Conservation (phyloP, 2,113 vertebrate genomes). For the Ageneiosus marmoratus region DNA sequence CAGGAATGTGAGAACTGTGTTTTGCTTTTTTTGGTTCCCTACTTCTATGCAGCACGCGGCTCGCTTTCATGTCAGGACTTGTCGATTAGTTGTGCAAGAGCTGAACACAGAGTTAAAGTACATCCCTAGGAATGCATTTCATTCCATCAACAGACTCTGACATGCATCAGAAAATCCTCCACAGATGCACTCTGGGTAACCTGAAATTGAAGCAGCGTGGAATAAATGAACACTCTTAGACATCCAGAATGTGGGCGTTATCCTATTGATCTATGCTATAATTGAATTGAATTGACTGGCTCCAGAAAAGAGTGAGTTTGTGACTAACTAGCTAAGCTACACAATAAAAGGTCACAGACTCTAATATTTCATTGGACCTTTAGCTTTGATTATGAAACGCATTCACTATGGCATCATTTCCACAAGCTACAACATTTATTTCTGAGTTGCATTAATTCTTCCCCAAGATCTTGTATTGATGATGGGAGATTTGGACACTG, state of each 20-base stretch:
- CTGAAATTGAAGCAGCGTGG: neutral
- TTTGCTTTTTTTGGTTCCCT: neutral
- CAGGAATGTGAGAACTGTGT: neutral
- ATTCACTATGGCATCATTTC: too few relatives aligned
- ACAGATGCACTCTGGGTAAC: neutral
- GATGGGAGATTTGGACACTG: too few relatives aligned
- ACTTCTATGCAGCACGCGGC: slow-evolving; percentile 52
- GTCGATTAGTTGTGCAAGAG: slow-evolving; percentile 62
- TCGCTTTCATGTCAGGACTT: slow-evolving; percentile 66
- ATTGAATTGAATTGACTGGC: neutral
- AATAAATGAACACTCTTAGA: neutral
- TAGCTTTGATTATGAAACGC: too few relatives aligned
- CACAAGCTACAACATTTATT: too few relatives aligned
- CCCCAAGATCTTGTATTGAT: too few relatives aligned
- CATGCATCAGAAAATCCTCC: slow-evolving; percentile 39
- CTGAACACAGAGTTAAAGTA: slow-evolving; percentile 31
- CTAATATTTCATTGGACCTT: too few relatives aligned
- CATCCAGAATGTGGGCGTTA: neutral
- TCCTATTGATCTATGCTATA: neutral
- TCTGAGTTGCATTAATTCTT: too few relatives aligned
- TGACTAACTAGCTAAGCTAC: neutral
- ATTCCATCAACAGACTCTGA: slow-evolving; percentile 61
- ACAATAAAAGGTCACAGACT: too few relatives aligned
- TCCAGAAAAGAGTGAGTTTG: neutral
- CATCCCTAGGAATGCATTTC: slow-evolving; percentile 61